phyloP scores from a whole-genome alignment of 2,888 invertebrate genomes.

The Imbricaverruca yamaguchii region DNA sequence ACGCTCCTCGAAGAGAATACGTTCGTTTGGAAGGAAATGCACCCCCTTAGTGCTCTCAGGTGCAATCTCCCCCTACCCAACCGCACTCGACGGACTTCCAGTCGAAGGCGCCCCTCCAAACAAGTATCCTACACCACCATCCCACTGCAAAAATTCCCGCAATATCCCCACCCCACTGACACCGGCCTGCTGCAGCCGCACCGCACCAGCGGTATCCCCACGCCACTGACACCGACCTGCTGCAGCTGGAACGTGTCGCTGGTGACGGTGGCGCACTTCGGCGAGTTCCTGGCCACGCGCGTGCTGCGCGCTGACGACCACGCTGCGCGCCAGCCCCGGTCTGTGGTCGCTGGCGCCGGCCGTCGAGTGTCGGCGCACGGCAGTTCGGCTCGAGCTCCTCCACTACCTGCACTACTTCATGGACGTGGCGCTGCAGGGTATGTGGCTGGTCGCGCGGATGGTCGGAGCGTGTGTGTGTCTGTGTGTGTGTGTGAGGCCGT shows the following conservation, averaged over 20 bases:
- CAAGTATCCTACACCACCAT: no score
- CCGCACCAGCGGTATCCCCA: no score
- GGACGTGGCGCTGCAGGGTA: constrained; percentile 2
- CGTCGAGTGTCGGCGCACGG: neutral
- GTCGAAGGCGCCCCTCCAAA: no score
- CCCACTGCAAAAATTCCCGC: no score
- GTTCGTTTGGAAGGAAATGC: no score
- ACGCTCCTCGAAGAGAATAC: no score
- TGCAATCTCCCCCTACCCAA: no score
- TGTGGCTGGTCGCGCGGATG: neutral
- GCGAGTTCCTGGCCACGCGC: constrained; percentile 14
- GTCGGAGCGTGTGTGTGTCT: neutral
- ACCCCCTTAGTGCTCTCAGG: no score
- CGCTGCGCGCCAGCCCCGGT: neutral
- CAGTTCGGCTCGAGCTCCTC: neutral
- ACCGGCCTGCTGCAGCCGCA: no score
- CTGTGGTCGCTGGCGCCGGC: neutral
- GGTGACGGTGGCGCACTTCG: constrained; percentile 19
- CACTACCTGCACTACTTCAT: neutral
- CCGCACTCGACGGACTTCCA: no score
- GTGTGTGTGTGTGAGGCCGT: neutral
- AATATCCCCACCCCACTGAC: no score
- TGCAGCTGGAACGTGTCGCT: constrained; percentile 13
- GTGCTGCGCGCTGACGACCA: neutral
- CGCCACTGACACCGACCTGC: no score